phyloP scores from a whole-genome alignment of 2,113 vertebrate species.

The Tetrao urogallus region DNA sequence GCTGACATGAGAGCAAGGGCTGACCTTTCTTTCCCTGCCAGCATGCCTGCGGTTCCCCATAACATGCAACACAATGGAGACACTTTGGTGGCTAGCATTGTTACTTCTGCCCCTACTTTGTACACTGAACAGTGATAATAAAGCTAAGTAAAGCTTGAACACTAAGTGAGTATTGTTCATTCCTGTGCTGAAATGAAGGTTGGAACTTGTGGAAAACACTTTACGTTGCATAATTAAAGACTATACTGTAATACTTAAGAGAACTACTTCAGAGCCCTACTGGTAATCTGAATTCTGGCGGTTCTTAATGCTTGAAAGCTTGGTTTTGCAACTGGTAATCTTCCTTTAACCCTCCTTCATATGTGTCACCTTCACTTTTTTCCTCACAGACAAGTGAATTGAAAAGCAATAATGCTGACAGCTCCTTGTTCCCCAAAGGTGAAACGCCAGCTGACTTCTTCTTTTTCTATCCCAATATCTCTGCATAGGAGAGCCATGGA shows the following conservation, averaged over 20 bases:
- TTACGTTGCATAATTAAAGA: background rate
- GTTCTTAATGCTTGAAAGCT: background rate
- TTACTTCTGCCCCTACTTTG: background rate
- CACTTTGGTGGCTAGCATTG: background rate
- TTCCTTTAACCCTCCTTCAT: background rate
- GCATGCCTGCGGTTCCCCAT: accelerated
- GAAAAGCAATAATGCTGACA: background rate
- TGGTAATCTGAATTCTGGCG: background rate
- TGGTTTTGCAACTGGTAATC: background rate
- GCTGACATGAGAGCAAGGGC: background rate
- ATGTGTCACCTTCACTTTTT: background rate
- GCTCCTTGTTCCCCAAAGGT: background rate
- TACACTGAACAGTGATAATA: background rate
- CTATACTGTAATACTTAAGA: background rate
- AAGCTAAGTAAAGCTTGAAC: background rate
- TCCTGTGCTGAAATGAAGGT: background rate
- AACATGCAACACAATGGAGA: background rate
- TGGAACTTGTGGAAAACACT: background rate
- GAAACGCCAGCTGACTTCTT: background rate
- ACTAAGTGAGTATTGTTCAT: background rate
- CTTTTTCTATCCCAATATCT: background rate
- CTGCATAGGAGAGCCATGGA: background rate
- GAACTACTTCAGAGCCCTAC: background rate
- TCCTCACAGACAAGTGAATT: background rate
- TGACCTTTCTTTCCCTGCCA: background rate